Evolutionary conservation across 2,888 invertebrate species (phyloP).

Genomic region (Eumacrocentrus americanus): DNA sequence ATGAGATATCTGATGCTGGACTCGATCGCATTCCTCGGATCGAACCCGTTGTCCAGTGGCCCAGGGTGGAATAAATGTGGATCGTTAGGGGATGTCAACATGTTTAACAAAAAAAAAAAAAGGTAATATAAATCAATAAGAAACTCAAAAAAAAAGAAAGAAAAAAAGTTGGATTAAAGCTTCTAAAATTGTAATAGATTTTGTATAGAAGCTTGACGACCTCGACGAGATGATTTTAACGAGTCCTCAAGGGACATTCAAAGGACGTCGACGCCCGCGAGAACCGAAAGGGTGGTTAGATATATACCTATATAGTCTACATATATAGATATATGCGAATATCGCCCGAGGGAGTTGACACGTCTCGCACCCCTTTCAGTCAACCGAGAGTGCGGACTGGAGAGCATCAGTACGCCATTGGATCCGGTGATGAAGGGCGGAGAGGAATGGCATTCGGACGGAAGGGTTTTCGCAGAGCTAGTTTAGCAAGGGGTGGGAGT

Average conservation of each 20-base stretch:
- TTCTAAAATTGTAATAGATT: conserved; percentile 22
- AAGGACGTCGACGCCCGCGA: conserved; percentile 32
- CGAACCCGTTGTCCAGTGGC: conserved; percentile 18
- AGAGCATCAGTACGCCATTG: conserved; percentile 33
- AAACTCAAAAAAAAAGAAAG: not conserved
- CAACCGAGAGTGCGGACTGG: conserved; percentile 34
- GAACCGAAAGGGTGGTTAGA: conserved; percentile 2
- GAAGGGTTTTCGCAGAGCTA: conserved; percentile 40
- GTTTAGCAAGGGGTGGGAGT: conserved; percentile 29
- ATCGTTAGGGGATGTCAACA: conserved; percentile 17
- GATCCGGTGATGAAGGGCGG: conserved; percentile 25
- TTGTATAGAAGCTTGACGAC: conserved; percentile 29
- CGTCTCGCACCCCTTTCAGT: conserved; percentile 39
- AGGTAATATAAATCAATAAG: not conserved
- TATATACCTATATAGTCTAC: conserved; percentile 27
- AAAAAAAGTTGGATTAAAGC: not conserved
- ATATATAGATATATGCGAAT: too few species aligned
- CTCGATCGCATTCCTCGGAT: conserved; percentile 26
- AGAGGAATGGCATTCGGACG: conserved; percentile 38
- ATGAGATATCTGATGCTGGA: conserved; percentile 18
- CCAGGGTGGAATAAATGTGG: not conserved
- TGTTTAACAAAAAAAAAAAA: not conserved
- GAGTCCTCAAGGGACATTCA: conserved; percentile 50
- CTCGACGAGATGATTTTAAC: conserved; percentile 45
- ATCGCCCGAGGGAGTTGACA: conserved; percentile 29